Percentiles rank a stretch among this genome's conserved stretches.
phyloP scores from a whole-genome alignment of 2,113 vertebrate genomes.

The Grus americana region DNA sequence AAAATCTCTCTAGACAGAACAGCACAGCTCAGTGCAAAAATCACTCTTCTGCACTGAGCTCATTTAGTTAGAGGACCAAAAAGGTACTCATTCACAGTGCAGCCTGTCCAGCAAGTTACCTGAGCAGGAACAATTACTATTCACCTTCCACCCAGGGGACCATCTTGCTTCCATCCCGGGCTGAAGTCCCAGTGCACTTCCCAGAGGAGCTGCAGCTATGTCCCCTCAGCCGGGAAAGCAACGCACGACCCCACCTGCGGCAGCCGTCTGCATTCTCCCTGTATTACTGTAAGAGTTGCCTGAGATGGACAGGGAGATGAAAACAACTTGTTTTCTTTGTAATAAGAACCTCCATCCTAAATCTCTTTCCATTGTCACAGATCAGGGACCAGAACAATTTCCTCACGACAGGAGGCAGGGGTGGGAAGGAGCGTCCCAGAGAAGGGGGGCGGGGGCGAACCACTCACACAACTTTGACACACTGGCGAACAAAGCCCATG shows the following conservation, averaged over 20 bases:
- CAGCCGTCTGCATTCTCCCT: neutral
- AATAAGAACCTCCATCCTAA: neutral
- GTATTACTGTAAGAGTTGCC: neutral
- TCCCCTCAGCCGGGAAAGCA: neutral
- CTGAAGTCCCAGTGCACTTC: neutral
- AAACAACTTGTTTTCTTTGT: neutral
- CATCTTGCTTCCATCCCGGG: too few species aligned
- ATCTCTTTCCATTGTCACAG: neutral
- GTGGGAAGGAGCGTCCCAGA: neutral
- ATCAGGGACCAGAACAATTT: neutral
- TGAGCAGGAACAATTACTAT: neutral
- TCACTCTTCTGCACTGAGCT: neutral
- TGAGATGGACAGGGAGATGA: neutral
- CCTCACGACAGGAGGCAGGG: neutral
- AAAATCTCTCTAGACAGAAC: neutral
- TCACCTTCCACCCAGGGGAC: neutral
- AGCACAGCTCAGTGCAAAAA: neutral
- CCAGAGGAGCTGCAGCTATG: neutral
- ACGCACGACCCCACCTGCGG: rapidly evolving
- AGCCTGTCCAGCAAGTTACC: neutral
- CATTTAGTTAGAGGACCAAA: neutral
- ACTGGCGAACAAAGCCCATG: neutral
- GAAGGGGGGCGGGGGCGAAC: neutral
- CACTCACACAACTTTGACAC: neutral
- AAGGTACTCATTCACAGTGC: neutral